phyloP scores from a whole-genome alignment of 2,888 invertebrate species.

The Orchesellides sinensis region DNA sequence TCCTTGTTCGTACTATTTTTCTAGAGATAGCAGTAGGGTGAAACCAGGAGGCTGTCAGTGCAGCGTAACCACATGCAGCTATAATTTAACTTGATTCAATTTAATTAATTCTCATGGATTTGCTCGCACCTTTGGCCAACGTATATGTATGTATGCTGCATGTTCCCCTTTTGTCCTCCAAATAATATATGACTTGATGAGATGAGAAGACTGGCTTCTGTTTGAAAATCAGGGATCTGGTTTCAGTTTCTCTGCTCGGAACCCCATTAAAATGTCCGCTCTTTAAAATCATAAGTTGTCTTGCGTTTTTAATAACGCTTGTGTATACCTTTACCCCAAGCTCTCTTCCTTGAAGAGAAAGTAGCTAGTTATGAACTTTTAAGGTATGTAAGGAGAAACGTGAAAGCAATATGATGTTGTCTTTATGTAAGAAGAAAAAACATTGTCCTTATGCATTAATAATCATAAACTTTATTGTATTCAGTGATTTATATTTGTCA shows the following conservation, averaged over 20 bases:
- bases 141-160: not conserved
- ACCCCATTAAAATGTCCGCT: too few relatives aligned
- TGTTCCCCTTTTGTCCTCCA: slow-evolving; percentile 41
- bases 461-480: slow-evolving; percentile 53
- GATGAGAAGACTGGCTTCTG: too few relatives aligned
- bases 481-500: slow-evolving; percentile 57
- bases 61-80: slow-evolving; percentile 48
- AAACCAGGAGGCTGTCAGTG: slow-evolving; percentile 22
- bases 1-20: not conserved
- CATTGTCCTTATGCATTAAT: too few relatives aligned
- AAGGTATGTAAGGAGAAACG: too few relatives aligned
- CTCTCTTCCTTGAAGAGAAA: too few relatives aligned
- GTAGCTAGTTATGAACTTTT: too few relatives aligned
- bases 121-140: slow-evolving; percentile 64
- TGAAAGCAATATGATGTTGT: too few relatives aligned
- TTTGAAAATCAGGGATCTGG: too few relatives aligned
- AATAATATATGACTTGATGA: slow-evolving; percentile 26
- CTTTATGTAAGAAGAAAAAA: too few relatives aligned
- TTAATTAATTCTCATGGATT: slow-evolving; percentile 71
- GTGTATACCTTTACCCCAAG: too few relatives aligned
- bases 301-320: too few relatives aligned
- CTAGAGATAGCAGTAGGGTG: not conserved
- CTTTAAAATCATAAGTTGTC: too few relatives aligned
- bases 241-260: slow-evolving; percentile 18
- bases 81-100: slow-evolving; percentile 68